Base-by-base conservation (phyloP, 2,888 invertebrate genomes). In the Thelaira solivaga region DNA sequence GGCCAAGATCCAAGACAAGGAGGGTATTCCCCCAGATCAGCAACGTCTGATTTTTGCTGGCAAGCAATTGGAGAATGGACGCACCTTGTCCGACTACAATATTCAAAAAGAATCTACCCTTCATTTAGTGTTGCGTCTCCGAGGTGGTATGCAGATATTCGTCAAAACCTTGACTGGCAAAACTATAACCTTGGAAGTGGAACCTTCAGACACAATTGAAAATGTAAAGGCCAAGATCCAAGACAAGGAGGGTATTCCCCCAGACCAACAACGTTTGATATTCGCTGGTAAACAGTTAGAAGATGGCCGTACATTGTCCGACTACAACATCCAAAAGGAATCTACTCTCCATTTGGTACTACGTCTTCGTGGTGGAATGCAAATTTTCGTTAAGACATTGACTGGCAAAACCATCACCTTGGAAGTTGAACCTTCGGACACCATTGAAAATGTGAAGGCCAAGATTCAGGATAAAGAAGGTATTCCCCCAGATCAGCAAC, bases 41-140 rank as follows among this genome's bases (percentile, higher is more conserved):
- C 81, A 81, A 10, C 81, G 81, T 78, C 61, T 81, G 39, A 81
- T 81, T 11, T 81, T 81, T 20, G 81, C 81, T 8, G 81, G 81
- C 1, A 81, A 81, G 22, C 81, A 81, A 5, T 31, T 81, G 31
- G 80, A 80, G n/a, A 78, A 80, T 31, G 80, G 80, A 2, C 80
- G 80, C 18, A 80, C 80, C 0, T 41, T 80, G 7, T 80, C 80
- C 8, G 80, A 80, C 39, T 81, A 80, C 45, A 80, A 80, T 29
- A 80, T 80, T n/a, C 80, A 80, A 10, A 80, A 80, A 26, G 80
- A 80, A 5, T 80, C 80, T 0, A 85, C 85, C 0, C 80, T 86
- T 0, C 86, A 86, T 11, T 84, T 86, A 82, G 85, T 85, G 0
- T 65, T 80, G 53, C 80, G 80, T 75, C 64, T 77, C 0, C 80